A percentile compares a stretch with the other conserved stretches of the same genome.
Conservation (phyloP, 2,113 vertebrate species). For the Spermophilus dauricus region DNA sequence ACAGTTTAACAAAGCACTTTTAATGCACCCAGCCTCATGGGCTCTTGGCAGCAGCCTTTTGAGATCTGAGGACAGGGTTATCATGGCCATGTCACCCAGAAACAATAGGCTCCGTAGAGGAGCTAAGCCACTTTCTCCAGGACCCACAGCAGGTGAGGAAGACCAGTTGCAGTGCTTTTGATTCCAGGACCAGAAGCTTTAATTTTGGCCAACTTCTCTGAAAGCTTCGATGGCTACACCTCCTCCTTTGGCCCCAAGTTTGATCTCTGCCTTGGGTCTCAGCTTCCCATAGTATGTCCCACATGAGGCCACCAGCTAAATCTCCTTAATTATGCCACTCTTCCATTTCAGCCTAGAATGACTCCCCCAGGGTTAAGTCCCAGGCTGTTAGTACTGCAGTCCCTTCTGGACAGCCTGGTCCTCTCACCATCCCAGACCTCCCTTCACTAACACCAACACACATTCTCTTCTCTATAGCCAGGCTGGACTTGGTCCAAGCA, state of each 20-base stretch:
- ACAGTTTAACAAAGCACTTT: constrained; percentile 56
- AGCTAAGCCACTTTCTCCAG: neutral
- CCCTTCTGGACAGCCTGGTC: neutral
- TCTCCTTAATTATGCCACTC: neutral
- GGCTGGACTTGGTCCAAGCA: neutral
- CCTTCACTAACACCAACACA: no score
- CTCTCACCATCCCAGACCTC: neutral
- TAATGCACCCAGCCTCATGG: neutral
- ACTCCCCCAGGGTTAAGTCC: neutral
- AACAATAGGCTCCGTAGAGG: neutral
- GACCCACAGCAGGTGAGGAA: neutral
- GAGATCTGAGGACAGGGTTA: constrained; percentile 7
- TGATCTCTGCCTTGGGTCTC: neutral
- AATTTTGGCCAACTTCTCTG: neutral
- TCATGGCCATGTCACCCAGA: neutral
- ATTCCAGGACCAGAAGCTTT: neutral
- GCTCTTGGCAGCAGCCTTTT: neutral
- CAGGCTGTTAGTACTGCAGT: neutral
- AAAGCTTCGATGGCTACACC: neutral
- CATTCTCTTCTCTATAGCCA: neutral
- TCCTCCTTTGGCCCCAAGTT: neutral
- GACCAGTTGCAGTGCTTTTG: neutral
- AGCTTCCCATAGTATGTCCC: no score
- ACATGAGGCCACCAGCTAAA: no score
- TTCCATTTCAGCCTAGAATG: neutral